phyloP scores from a whole-genome alignment of 2,113 vertebrate species.

The Gopherus evgoodei region DNA sequence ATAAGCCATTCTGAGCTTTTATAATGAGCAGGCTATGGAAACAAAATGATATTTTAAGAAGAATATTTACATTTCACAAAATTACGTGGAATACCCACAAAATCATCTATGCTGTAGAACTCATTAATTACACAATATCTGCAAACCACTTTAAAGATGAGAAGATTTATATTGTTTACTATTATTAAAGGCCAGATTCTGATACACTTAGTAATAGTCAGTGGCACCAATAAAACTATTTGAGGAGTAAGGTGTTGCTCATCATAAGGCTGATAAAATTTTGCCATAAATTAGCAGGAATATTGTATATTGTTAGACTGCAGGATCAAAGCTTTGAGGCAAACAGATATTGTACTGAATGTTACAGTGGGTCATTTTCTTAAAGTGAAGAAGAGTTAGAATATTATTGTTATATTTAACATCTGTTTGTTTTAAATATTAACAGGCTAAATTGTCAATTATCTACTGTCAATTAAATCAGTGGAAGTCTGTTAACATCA shows the following conservation, averaged over 20 bases:
- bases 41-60: neutral
- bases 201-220: neutral
- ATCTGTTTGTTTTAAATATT: neutral
- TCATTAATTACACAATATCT: neutral
- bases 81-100: neutral
- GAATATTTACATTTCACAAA: neutral
- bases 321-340: neutral
- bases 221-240: neutral
- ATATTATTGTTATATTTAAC: neutral
- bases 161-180: neutral
- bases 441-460: neutral
- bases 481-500: neutral
- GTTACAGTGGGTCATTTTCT: neutral
- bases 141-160: neutral
- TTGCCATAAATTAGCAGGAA: neutral
- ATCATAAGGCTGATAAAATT: neutral
- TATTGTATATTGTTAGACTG: neutral
- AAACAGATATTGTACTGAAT: neutral
- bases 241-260: neutral
- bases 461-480: neutral
- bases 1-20: neutral
- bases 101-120: neutral
- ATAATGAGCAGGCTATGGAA: neutral
- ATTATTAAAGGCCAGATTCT: neutral
- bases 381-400: neutral